Percentiles rank a stretch among this genome's conserved stretches.
phyloP scores from a whole-genome alignment of 2,888 invertebrate species.

The Ceriagrion tenellum region DNA sequence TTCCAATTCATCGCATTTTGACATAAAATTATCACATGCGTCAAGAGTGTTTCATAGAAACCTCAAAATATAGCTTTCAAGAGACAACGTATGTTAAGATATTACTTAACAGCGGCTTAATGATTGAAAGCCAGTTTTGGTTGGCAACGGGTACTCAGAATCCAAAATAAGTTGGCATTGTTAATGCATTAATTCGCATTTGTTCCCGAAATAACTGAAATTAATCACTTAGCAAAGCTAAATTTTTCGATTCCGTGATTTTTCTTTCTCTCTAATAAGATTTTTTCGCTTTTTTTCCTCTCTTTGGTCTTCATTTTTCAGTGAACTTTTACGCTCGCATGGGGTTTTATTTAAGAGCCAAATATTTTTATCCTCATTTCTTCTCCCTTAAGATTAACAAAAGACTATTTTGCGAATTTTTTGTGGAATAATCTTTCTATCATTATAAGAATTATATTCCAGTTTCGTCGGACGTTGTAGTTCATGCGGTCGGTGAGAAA shows the following conservation, averaged over 20 bases:
- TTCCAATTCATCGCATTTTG: conserved; percentile 32
- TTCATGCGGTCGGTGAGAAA: too few species aligned
- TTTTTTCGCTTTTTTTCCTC: too few species aligned
- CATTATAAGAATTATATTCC: too few species aligned
- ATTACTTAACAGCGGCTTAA: neutral
- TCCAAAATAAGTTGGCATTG: neutral
- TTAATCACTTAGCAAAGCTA: neutral
- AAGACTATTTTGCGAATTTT: too few species aligned
- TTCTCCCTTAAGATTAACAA: too few species aligned
- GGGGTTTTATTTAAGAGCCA: too few species aligned
- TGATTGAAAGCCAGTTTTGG: neutral
- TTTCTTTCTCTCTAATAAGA: too few species aligned
- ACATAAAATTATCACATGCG: conserved; percentile 8
- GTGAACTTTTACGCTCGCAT: too few species aligned
- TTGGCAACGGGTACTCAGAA: neutral
- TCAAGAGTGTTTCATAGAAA: neutral
- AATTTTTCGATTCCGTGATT: neutral
- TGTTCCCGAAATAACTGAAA: neutral
- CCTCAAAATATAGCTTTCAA: neutral
- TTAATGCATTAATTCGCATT: neutral
- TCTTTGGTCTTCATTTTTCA: too few species aligned
- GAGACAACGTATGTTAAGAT: neutral
- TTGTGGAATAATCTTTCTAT: too few species aligned
- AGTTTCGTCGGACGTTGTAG: too few species aligned
- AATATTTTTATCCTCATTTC: too few species aligned